A percentile compares a stretch with the other conserved stretches of the same genome.
Conservation (phyloP, 1,140 invertebrate genomes). For the Lordiphosa mommai region DNA sequence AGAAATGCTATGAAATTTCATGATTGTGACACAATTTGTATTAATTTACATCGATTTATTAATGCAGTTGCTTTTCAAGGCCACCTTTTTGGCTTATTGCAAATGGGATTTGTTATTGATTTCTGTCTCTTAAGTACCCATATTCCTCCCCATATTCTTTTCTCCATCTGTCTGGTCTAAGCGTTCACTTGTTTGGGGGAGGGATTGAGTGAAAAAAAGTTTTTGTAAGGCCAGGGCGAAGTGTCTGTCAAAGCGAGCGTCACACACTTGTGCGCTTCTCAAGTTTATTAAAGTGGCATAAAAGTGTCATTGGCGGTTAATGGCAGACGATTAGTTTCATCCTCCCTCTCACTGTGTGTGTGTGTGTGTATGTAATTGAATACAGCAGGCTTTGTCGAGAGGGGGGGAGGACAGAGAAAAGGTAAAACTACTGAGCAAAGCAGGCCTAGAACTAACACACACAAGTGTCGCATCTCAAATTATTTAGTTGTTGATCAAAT, state of each 20-base stretch:
- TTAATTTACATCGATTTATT: too few species aligned
- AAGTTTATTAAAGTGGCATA: conserved; percentile 79
- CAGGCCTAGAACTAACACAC: too few species aligned
- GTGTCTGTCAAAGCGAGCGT: not conserved
- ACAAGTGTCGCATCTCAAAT: too few species aligned
- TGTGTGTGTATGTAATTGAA: not conserved
- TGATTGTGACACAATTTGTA: conserved; percentile 78
- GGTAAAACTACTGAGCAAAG: too few species aligned
- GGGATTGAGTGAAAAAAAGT: not conserved
- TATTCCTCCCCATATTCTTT: conserved; percentile 12
- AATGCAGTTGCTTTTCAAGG: conserved; percentile 29
- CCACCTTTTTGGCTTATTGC: conserved; percentile 43
- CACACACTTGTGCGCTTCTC: conserved; percentile 36
- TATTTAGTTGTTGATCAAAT: too few species aligned
- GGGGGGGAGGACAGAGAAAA: too few species aligned
- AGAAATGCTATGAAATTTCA: too few species aligned
- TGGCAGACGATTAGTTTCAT: conserved; percentile 59
- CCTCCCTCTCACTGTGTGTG: not conserved
- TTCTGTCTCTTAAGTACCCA: not conserved
- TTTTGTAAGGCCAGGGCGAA: too few species aligned
- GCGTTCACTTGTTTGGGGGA: not conserved
- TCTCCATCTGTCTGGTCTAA: too few species aligned
- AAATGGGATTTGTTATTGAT: conserved; percentile 22
- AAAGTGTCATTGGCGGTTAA: conserved; percentile 76
- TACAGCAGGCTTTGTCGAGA: too few species aligned